Evolutionary conservation across 2,888 invertebrate species (phyloP).

Genomic region (Hetaerina titia): DNA sequence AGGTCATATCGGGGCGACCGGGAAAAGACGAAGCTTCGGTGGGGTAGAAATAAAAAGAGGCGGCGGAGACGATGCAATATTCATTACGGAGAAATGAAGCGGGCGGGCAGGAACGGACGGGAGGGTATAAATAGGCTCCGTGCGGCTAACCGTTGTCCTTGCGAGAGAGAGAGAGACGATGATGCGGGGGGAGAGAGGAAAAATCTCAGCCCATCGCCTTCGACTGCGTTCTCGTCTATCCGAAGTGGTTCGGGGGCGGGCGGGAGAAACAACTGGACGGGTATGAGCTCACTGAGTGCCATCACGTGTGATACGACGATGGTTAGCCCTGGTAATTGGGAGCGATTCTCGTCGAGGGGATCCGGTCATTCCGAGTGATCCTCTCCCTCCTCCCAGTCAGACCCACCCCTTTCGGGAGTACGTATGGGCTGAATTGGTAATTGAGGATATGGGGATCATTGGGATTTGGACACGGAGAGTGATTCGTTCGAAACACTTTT

Average conservation of each 20-base stretch:
- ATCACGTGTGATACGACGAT: background rate
- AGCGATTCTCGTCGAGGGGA: background rate
- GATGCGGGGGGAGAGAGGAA: background rate
- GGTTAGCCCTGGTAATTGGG: background rate
- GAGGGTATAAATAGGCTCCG: background rate
- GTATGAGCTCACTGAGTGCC: background rate
- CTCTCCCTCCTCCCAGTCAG: background rate
- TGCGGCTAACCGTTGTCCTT: conserved; percentile 64
- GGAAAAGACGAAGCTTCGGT: background rate
- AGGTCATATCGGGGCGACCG: conserved; percentile 11
- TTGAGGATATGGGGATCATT: background rate
- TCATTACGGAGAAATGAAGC: conserved; percentile 49
- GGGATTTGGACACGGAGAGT: background rate
- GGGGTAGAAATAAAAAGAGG: background rate
- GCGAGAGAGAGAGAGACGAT: background rate
- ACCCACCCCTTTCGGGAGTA: no score
- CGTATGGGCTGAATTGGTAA: no score
- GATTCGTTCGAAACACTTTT: background rate
- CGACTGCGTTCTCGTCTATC: background rate
- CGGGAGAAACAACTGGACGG: background rate
- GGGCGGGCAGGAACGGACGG: background rate
- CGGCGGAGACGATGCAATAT: conserved; percentile 56
- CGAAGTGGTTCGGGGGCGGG: background rate
- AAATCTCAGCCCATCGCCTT: background rate
- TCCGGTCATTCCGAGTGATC: background rate